phyloP scores from a whole-genome alignment of 2,113 vertebrate genomes.

The Chaetodon auriga region DNA sequence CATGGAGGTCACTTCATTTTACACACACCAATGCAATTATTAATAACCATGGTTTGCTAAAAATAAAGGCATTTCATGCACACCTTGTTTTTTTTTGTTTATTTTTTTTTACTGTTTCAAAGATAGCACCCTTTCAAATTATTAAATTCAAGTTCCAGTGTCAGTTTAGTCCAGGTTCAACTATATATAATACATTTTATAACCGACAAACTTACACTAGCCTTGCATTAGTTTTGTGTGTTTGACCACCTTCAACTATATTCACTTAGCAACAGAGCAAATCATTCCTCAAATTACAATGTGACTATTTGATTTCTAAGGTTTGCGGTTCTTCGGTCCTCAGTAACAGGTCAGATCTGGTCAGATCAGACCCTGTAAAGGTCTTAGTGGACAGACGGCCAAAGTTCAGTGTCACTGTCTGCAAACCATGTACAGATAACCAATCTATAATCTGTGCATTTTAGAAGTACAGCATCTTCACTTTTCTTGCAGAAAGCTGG shows the following conservation, averaged over 20 bases:
- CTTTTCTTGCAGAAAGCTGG: slow-evolving; percentile 58
- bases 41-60: background rate
- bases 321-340: slow-evolving; percentile 65
- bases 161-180: background rate
- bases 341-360: slow-evolving; percentile 37
- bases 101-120: background rate
- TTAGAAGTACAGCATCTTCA: background rate
- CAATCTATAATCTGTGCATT: background rate
- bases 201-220: too few species aligned
- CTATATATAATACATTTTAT: background rate
- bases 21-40: background rate
- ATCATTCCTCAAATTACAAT: background rate
- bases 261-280: too few species aligned
- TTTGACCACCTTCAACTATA: too few species aligned
- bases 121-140: background rate
- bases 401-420: slow-evolving; percentile 71
- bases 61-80: background rate
- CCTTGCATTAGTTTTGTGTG: too few species aligned
- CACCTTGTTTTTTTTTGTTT: background rate
- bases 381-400: slow-evolving; percentile 79
- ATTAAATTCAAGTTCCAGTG: background rate
- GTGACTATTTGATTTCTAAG: slow-evolving; percentile 31
- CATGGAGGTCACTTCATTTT: background rate
- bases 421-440: slow-evolving; percentile 62
- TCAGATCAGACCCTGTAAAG: slow-evolving; percentile 43